Conservation (phyloP, 2,797 vertebrate genomes). For the Artibeus jamaicensis region DNA sequence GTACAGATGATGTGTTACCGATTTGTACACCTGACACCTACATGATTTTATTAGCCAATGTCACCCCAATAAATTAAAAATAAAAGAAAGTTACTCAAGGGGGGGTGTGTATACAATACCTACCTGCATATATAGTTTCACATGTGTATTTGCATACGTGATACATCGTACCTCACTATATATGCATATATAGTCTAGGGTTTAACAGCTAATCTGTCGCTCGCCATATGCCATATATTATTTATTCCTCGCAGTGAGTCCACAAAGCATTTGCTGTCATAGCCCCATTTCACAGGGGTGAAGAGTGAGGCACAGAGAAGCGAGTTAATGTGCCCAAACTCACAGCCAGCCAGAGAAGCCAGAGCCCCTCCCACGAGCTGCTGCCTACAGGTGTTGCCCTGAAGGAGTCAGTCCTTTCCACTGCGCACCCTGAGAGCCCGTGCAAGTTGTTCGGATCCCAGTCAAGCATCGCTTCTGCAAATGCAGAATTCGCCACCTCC, state of each 20-base stretch:
- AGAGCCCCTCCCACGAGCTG: not conserved
- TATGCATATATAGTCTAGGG: rapidly evolving
- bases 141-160: rapidly evolving
- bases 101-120: not conserved
- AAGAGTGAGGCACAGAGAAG: not conserved
- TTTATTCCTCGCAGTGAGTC: not conserved
- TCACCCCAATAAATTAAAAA: not conserved
- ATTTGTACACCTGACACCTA: not conserved
- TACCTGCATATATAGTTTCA: too few relatives aligned
- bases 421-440: rapidly evolving
- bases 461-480: not conserved
- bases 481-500: not conserved
- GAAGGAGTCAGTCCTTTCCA: not conserved
- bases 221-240: rapidly evolving
- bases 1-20: not conserved
- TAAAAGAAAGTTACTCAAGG: not conserved
- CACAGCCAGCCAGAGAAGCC: not conserved
- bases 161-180: rapidly evolving
- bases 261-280: not conserved
- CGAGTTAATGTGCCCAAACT: not conserved
- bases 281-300: not conserved
- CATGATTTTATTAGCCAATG: not conserved
- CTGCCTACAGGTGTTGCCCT: not conserved
- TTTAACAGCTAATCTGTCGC: not conserved
- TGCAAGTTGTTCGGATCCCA: rapidly evolving